Conservation (phyloP, 2,888 invertebrate species). For the Galerucella calmariensis region DNA sequence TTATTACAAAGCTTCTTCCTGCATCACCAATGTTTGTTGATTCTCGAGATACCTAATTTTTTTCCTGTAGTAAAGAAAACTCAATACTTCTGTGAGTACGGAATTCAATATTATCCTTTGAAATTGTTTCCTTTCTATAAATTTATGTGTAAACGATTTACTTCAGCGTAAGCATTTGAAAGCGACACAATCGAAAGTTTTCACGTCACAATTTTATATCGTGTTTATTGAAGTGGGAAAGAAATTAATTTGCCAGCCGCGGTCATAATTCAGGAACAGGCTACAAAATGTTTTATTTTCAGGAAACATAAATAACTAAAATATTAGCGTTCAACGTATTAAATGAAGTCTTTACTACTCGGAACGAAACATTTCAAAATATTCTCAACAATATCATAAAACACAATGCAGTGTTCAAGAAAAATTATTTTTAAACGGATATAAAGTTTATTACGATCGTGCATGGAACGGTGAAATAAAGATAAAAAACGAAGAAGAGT, state of each 20-base stretch:
- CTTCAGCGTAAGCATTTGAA: background rate
- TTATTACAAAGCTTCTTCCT: no score
- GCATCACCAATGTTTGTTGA: no score
- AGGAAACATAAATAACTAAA: background rate
- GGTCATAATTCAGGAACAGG: background rate
- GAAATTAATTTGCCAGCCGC: background rate
- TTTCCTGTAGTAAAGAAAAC: no score
- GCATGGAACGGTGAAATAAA: no score
- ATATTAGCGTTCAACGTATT: background rate
- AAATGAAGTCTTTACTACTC: background rate
- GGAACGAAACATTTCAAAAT: background rate
- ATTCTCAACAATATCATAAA: background rate
- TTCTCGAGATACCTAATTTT: no score
- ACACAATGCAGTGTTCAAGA: background rate
- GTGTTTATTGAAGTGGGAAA: background rate
- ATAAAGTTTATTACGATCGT: no score
- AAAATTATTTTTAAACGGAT: background rate
- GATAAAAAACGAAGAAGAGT: no score
- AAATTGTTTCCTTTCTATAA: background rate
- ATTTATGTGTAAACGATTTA: background rate
- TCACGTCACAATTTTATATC: background rate
- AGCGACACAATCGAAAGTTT: background rate
- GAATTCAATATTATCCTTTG: no score
- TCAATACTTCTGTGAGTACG: no score
- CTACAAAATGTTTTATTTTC: background rate